These are phyloP conservation scores for Tetragonisca angustula DNA, from an alignment of 2,888 invertebrate genomes.

Conservation along the genomic window DNA sequence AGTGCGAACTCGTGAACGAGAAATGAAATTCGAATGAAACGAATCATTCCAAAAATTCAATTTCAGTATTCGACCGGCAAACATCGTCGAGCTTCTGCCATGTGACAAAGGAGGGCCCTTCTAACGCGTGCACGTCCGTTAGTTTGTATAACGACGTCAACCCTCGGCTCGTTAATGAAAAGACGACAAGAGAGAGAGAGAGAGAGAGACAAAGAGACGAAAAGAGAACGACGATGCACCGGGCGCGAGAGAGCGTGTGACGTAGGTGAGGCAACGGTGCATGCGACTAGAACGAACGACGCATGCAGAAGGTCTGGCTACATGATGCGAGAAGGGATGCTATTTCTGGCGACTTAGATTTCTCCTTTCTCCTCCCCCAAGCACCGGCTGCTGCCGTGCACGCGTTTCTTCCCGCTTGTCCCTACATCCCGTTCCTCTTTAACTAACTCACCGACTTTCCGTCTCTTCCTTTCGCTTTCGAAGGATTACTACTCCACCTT, in stretches of 20 bases:
- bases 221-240: slow-evolving; percentile 41
- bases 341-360: slow-evolving; percentile 77
- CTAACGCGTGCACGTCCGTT: slow-evolving; percentile 6
- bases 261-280: slow-evolving; percentile 71
- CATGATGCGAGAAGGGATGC: slow-evolving; percentile 74
- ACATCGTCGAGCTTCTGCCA: background rate
- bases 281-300: slow-evolving; percentile 68
- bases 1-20: background rate
- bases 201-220: slow-evolving; percentile 7
- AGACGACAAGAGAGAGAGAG: background rate
- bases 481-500: slow-evolving; percentile 13
- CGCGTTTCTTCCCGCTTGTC: slow-evolving; percentile 42
- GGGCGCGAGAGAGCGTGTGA: slow-evolving; percentile 55
- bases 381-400: slow-evolving; percentile 33
- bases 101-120: background rate
- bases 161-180: slow-evolving; percentile 51
- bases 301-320: slow-evolving; percentile 69
- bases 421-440: slow-evolving; percentile 37
- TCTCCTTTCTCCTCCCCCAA: slow-evolving; percentile 63
- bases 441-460: slow-evolving; percentile 39
- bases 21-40: background rate
- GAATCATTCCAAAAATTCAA: background rate
- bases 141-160: slow-evolving; percentile 39
- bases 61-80: background rate
- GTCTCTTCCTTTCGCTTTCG: slow-evolving; percentile 45